Percentiles rank a stretch among this genome's conserved stretches.
These are phyloP conservation scores for Ornithoptera priamus DNA, from an alignment of 2,888 invertebrate species.

Conservation along the genomic window DNA sequence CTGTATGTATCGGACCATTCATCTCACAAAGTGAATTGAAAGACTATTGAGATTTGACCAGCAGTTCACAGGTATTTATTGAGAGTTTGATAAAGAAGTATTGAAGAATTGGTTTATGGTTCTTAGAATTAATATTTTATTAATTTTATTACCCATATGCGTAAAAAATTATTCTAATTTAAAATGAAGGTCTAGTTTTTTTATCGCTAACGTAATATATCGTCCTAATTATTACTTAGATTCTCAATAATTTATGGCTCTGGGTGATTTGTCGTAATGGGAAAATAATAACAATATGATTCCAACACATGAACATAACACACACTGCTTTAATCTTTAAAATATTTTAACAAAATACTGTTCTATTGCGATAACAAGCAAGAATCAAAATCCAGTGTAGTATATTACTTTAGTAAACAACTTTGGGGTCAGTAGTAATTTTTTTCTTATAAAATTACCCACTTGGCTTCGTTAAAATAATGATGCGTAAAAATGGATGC, in stretches of 20 bases:
- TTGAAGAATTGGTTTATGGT: too few species aligned
- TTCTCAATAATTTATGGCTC: background rate
- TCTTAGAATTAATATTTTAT: too few species aligned
- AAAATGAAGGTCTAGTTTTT: background rate
- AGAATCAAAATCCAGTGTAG: slow-evolving; percentile 1
- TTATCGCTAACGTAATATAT: background rate
- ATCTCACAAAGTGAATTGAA: too few species aligned
- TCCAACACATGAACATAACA: background rate
- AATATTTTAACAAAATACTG: background rate
- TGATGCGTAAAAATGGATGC: slow-evolving; percentile 1
- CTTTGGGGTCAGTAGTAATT: background rate
- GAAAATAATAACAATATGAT: slow-evolving; percentile 2
- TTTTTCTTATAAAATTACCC: background rate
- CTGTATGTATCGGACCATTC: too few species aligned
- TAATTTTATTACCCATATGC: background rate
- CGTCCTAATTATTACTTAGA: background rate
- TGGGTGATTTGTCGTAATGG: slow-evolving; percentile 3
- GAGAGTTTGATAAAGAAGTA: too few species aligned
- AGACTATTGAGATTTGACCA: too few species aligned
- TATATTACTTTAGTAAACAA: background rate
- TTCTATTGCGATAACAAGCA: background rate
- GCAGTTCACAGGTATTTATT: too few species aligned
- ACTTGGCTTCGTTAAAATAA: background rate
- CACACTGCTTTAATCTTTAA: background rate
- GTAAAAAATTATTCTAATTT: background rate